These are phyloP conservation scores for Limosa lapponica DNA, from an alignment of 2,797 vertebrate species.

Conservation along the genomic window DNA sequence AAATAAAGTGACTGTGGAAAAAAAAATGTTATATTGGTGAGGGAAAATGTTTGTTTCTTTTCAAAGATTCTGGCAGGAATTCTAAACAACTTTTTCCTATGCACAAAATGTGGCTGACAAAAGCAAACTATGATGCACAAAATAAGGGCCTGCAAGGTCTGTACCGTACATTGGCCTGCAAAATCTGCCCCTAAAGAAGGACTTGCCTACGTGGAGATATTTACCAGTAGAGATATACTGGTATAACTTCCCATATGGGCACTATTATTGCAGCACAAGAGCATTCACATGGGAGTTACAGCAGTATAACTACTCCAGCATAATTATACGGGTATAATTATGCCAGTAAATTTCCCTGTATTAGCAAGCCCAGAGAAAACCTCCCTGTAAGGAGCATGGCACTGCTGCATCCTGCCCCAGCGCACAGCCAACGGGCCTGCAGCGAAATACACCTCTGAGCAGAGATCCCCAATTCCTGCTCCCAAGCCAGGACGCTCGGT, in stretches of 20 bases:
- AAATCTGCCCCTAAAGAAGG: not conserved
- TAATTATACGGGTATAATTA: slow-evolving; percentile 73
- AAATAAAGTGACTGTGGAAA: not conserved
- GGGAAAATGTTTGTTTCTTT: slow-evolving; percentile 16
- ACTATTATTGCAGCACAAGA: slow-evolving; percentile 58
- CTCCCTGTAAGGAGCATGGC: slow-evolving; percentile 3
- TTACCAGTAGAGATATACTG: slow-evolving; percentile 1
- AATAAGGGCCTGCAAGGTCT: not conserved
- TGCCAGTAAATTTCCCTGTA: slow-evolving; percentile 69
- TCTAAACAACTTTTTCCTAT: slow-evolving; percentile 13
- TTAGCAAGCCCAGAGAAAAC: slow-evolving; percentile 53
- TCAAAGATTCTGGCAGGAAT: slow-evolving; percentile 8
- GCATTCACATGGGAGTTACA: slow-evolving; percentile 63
- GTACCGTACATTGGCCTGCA: not conserved
- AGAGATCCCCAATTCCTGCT: not conserved
- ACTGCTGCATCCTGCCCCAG: not conserved
- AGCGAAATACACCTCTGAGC: not conserved
- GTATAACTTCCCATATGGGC: slow-evolving; percentile 52
- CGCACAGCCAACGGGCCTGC: not conserved
- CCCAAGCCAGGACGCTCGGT: not conserved
- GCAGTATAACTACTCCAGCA: slow-evolving; percentile 68
- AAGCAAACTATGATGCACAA: not conserved
- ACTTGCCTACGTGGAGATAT: not conserved
- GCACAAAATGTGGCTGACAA: not conserved
- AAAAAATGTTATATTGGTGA: not conserved